These are phyloP conservation scores for Drosophila melanocephala DNA, from an alignment of 2,888 invertebrate species.

Conservation along the genomic window DNA sequence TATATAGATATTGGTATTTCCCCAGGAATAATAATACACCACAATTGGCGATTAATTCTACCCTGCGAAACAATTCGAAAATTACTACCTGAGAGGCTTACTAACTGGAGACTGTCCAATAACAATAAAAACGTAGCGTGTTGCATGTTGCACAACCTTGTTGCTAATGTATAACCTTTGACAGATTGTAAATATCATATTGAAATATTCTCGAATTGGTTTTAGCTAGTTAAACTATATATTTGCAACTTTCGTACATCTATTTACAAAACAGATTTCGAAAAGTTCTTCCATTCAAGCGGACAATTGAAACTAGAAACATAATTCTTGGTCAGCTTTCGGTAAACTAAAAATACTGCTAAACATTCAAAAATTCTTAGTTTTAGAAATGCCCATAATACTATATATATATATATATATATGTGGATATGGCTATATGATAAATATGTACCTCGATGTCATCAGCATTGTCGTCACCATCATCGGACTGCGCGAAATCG, in stretches of 20 bases:
- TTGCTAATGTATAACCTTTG: not conserved
- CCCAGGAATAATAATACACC: not conserved
- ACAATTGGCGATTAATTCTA: not conserved
- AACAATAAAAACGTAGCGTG: not conserved
- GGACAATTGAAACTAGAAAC: not conserved
- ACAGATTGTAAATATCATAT: not conserved
- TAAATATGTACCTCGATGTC: slow-evolving; percentile 91
- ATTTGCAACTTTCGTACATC: not conserved
- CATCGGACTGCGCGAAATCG: slow-evolving; percentile 89
- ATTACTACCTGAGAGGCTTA: not conserved
- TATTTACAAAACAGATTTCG: not conserved
- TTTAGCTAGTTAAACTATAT: not conserved
- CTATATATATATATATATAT: too few relatives aligned
- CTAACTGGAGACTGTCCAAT: not conserved
- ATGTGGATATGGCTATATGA: not conserved
- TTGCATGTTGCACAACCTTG: not conserved
- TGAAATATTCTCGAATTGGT: not conserved
- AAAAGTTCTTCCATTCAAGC: not conserved
- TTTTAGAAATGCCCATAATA: not conserved
- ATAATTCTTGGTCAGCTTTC: not conserved
- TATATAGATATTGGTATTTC: not conserved
- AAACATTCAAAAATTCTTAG: too few relatives aligned
- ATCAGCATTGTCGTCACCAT: slow-evolving; percentile 85
- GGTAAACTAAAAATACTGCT: too few relatives aligned
- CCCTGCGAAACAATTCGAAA: not conserved